Percentiles rank a stretch among this genome's conserved stretches.
Conservation (phyloP, 2,797 vertebrate species). For the Mastacembelus armatus region DNA sequence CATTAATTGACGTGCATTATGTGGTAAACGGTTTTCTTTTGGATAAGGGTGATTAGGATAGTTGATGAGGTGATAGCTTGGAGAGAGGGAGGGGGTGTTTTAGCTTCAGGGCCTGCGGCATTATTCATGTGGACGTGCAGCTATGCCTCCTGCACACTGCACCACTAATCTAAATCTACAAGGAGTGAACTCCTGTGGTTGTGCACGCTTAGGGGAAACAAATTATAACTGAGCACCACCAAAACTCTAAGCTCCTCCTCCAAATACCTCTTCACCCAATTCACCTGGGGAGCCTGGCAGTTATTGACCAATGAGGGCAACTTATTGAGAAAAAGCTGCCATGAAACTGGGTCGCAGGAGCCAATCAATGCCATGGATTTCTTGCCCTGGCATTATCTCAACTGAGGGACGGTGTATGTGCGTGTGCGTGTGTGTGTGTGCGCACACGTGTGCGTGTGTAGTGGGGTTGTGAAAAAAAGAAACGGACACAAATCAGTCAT, state of each 20-base stretch:
- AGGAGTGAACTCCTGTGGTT: slow-evolving; percentile 46
- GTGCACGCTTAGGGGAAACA: slow-evolving; percentile 40
- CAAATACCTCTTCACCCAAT: slow-evolving; percentile 55
- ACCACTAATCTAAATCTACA: slow-evolving; percentile 64
- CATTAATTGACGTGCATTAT: slow-evolving; percentile 61
- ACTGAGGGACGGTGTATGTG: slow-evolving; percentile 40
- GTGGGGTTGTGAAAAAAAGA: too few species aligned
- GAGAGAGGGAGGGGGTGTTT: slow-evolving; percentile 46
- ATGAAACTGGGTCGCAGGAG: slow-evolving; percentile 81
- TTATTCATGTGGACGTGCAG: slow-evolving; percentile 66
- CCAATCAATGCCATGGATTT: slow-evolving; percentile 85
- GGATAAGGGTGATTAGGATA: slow-evolving; percentile 73
- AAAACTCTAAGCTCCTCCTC: slow-evolving; percentile 6
- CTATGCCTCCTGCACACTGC: slow-evolving; percentile 60
- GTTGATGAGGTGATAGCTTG: slow-evolving; percentile 73
- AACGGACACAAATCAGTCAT: slow-evolving; percentile 74
- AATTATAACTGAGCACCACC: slow-evolving; percentile 57
- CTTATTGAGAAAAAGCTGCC: slow-evolving; percentile 84
- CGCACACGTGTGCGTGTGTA: too few species aligned
- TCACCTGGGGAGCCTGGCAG: slow-evolving; percentile 73
- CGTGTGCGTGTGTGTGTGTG: not conserved
- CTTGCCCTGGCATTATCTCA: slow-evolving; percentile 79
- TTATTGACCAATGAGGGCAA: slow-evolving; percentile 78
- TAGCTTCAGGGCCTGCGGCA: slow-evolving; percentile 53
- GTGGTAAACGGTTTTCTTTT: slow-evolving; percentile 67